Base-by-base conservation (phyloP, 2,888 invertebrate genomes). In the Pseudeuparius sepicola region DNA sequence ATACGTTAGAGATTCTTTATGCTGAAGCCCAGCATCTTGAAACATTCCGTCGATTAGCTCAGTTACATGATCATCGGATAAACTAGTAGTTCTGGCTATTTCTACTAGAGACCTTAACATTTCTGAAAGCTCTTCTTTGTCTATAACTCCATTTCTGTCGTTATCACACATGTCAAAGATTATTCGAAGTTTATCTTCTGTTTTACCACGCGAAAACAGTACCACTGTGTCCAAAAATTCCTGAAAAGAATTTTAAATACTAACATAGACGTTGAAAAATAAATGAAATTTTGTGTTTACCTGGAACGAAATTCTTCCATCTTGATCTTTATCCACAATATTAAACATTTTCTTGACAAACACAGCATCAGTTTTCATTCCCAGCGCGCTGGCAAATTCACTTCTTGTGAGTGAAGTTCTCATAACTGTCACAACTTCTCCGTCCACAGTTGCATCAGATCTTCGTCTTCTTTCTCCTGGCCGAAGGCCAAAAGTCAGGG, bases 151-250 rank as follows among this genome's bases (percentile, higher is more conserved):
- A 51, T 90, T 90, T 10, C 88, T 75, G 56, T 94, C 89, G 50
- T 90, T 87, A 56, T 94, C 94, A 53, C 94, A 94, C 94, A 96
- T 94, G 59, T 94, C 90, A 56, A 94, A 94, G 45, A 96, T 89
- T 17, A 94, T 92, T 4, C 92, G 71, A 18, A 94, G 65, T 53
- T 93, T 93, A 54, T 92, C 90, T 50, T 92, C 92, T 1, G 90
- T 90, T 49, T 87, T 87, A 4, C 92, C 93, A 1, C 87, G 75
- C 0, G 92, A 89, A 57, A 93, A 93, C 2, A 92, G 61, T 1
- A 92, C 83, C 2, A 93, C 92, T 0, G 93, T 93, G 54, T 93
- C 90, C 31, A 96, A 65, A 60, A 96, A 96, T 63, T 94, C 94
- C 74, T 78, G 55, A 3, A 61, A 60, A 37, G 7, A 41, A 10